Conservation (phyloP, 2,888 invertebrate species). For the Pristionchus fissidentatus region DNA sequence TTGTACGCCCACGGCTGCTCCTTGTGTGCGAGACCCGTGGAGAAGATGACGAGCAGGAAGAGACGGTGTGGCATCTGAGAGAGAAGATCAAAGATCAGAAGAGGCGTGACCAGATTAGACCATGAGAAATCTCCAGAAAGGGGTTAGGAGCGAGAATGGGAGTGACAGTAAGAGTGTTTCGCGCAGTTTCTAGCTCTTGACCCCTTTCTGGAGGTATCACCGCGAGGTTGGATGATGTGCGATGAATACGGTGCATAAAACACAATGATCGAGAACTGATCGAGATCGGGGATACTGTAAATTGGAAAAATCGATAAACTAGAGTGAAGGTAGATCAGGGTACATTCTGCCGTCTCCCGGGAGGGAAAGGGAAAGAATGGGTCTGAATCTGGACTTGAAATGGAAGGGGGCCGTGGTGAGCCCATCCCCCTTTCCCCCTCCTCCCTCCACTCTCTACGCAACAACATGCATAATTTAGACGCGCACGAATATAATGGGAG, state of each 20-base stretch:
- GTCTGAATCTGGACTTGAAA: background rate
- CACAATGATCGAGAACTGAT: background rate
- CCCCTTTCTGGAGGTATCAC: no score
- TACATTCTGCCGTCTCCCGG: no score
- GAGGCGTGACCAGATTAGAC: background rate
- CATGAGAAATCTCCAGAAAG: background rate
- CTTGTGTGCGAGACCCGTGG: background rate
- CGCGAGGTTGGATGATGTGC: background rate
- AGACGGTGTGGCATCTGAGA: slow-evolving; percentile 3
- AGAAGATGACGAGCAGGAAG: background rate
- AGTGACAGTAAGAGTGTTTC: background rate
- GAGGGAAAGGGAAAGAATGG: background rate
- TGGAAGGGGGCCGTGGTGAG: background rate
- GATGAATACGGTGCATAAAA: background rate
- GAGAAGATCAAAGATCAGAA: background rate
- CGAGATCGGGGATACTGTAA: background rate
- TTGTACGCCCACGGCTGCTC: background rate
- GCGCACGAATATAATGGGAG: slow-evolving; percentile 36
- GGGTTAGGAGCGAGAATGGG: no score
- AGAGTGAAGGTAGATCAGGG: no score
- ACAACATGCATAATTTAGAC: slow-evolving; percentile 40
- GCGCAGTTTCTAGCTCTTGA: no score
- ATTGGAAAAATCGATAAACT: background rate
- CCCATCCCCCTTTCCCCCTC: background rate
- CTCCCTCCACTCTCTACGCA: background rate